Percentiles rank a stretch among this genome's conserved stretches.
Conservation (phyloP, 2,888 invertebrate genomes). For the Hyposoter didymator region DNA sequence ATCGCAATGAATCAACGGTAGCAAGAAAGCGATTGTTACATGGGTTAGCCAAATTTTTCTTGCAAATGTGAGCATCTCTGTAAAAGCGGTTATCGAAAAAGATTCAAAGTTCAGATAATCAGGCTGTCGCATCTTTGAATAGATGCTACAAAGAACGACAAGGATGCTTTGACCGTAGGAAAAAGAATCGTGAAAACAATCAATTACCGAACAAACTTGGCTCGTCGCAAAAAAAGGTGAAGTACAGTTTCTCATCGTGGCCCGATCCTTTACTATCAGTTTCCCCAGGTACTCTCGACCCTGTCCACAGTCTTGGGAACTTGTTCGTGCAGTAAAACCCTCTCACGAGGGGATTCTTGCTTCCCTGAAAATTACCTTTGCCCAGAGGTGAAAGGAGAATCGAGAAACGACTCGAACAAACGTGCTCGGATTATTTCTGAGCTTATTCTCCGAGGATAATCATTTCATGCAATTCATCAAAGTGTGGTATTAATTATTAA, state of each 20-base stretch:
- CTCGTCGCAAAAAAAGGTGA: conserved; percentile 62
- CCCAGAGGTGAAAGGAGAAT: conserved; percentile 17
- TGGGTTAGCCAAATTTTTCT: neutral
- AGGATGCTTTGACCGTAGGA: conserved; percentile 51
- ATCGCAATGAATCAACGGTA: neutral
- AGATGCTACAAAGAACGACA: neutral
- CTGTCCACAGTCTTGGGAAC: conserved; percentile 74
- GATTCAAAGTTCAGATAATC: conserved; percentile 22
- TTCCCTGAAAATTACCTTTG: conserved; percentile 32
- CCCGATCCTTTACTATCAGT: conserved; percentile 79
- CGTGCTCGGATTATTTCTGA: neutral
- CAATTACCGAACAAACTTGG: conserved; percentile 81
- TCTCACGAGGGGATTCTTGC: conserved; percentile 31
- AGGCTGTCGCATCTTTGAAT: conserved; percentile 33
- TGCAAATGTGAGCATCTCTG: neutral
- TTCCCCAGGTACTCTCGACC: conserved; percentile 77
- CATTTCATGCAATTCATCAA: neutral
- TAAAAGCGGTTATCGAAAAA: neutral
- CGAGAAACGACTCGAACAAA: conserved; percentile 9
- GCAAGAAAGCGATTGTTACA: neutral
- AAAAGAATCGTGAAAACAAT: conserved; percentile 74
- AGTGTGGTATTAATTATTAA: neutral
- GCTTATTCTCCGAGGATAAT: neutral
- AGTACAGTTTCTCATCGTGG: conserved; percentile 58
- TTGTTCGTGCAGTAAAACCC: conserved; percentile 72